phyloP scores from a whole-genome alignment of 2,888 invertebrate species.

The Oscheius myriophilus region DNA sequence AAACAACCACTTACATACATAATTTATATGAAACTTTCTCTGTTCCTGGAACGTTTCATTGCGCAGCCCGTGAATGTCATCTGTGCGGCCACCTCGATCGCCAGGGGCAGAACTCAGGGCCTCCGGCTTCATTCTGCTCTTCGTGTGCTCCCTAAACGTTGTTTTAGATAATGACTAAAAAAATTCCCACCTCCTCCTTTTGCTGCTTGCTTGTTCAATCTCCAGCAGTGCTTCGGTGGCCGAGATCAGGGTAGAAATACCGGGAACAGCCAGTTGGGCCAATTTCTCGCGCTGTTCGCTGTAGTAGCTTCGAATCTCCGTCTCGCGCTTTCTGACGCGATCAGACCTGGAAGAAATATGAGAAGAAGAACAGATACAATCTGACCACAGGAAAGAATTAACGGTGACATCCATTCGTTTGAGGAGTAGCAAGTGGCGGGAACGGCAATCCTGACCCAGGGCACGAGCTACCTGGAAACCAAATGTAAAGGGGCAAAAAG shows the following conservation, averaged over 20 bases:
- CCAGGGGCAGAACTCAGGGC: slow-evolving; percentile 35
- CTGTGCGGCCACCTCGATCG: slow-evolving; percentile 50
- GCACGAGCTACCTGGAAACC: slow-evolving; percentile 8
- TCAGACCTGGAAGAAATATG: slow-evolving; percentile 43
- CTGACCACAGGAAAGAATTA: slow-evolving; percentile 83
- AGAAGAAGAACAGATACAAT: background rate
- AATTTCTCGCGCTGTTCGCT: slow-evolving; percentile 35
- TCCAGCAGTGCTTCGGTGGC: slow-evolving; percentile 47
- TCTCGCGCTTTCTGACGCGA: slow-evolving; percentile 46
- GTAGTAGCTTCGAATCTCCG: slow-evolving; percentile 44
- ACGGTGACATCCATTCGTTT: slow-evolving; percentile 93
- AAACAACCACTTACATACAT: too few relatives aligned
- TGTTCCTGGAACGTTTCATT: slow-evolving; percentile 7
- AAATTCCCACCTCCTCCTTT: slow-evolving; percentile 16
- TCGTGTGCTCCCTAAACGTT: slow-evolving; percentile 30
- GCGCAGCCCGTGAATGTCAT: slow-evolving; percentile 8
- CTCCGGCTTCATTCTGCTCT: slow-evolving; percentile 39
- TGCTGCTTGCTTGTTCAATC: slow-evolving; percentile 36
- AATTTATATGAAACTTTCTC: background rate
- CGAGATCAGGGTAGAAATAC: slow-evolving; percentile 45
- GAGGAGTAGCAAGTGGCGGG: slow-evolving; percentile 78
- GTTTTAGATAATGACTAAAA: background rate
- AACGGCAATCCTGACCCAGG: slow-evolving; percentile 42
- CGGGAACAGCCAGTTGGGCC: slow-evolving; percentile 30
- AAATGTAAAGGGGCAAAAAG: too few relatives aligned